These are phyloP conservation scores for Sminthopsis crassicaudata DNA, from an alignment of 2,113 vertebrate genomes.

Conservation along the genomic window DNA sequence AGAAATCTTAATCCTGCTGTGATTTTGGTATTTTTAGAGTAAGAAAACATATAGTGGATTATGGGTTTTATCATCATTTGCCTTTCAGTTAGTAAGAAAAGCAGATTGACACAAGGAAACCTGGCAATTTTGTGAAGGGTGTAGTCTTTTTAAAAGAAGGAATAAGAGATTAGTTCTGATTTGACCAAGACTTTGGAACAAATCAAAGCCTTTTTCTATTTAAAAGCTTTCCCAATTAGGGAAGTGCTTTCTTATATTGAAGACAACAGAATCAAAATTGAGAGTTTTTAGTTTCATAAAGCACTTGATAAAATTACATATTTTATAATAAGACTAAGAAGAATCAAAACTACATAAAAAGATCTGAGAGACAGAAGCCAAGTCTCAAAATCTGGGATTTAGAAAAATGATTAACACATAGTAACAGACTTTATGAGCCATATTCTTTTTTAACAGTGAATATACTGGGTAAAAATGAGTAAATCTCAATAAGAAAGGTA, in stretches of 20 bases:
- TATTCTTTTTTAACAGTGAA: slow-evolving; percentile 37
- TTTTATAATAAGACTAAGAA: background rate
- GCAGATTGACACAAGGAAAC: background rate
- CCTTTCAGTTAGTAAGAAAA: background rate
- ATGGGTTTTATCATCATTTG: background rate
- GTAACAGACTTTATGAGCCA: slow-evolving; percentile 2
- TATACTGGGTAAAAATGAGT: slow-evolving; percentile 27
- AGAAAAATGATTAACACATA: slow-evolving; percentile 30
- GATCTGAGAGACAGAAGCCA: slow-evolving; percentile 4
- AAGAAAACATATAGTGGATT: background rate
- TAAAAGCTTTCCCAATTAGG: slow-evolving; percentile 11
- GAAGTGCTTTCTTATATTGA: background rate
- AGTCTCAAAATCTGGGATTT: slow-evolving; percentile 37
- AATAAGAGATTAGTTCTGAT: background rate
- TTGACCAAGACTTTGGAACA: background rate
- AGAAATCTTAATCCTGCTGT: background rate
- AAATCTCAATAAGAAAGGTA: background rate
- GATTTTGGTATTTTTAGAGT: background rate
- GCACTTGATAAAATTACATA: background rate
- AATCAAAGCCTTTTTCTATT: background rate
- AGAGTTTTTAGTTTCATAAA: slow-evolving; percentile 52
- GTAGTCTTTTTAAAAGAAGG: background rate
- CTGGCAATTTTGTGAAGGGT: background rate
- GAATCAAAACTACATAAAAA: slow-evolving; percentile 14
- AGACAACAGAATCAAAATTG: slow-evolving; percentile 25